phyloP scores from a whole-genome alignment of 1,140 invertebrate species.

The Drosophila grimshawi region DNA sequence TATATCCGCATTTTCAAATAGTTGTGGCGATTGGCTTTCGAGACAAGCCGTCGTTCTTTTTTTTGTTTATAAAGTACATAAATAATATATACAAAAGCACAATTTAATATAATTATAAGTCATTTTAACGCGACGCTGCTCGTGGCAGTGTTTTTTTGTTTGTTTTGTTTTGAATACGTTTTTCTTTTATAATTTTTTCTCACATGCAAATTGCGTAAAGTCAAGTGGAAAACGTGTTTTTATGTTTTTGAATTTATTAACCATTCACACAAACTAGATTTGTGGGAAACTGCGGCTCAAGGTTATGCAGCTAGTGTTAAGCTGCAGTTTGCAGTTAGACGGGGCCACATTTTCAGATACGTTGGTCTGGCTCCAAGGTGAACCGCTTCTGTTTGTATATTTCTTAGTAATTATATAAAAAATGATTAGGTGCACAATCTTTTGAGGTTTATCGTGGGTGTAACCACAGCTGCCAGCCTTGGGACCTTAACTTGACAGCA shows the following conservation, averaged over 20 bases:
- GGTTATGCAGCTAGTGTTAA: conserved; percentile 33
- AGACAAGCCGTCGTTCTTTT: conserved; percentile 1
- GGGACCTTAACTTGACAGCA: conserved; percentile 3
- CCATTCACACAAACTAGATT: conserved; percentile 49
- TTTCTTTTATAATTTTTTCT: background rate
- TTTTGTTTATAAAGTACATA: background rate
- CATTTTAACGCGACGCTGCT: conserved; percentile 25
- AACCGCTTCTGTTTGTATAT: conserved; percentile 25
- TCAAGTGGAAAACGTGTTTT: conserved; percentile 48
- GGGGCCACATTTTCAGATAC: conserved; percentile 4
- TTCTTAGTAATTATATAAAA: background rate
- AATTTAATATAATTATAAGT: conserved; percentile 22
- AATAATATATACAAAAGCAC: conserved; percentile 4
- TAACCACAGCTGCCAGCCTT: conserved; percentile 10
- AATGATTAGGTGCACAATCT: conserved; percentile 14
- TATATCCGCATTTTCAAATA: conserved; percentile 18
- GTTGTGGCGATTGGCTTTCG: conserved; percentile 30
- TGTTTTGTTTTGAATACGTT: background rate
- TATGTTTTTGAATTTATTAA: conserved; percentile 13
- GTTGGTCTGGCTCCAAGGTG: conserved; percentile 30
- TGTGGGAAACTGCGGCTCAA: conserved; percentile 50
- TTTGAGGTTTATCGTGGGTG: conserved; percentile 23
- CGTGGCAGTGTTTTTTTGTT: conserved; percentile 33
- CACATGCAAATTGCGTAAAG: conserved; percentile 51
- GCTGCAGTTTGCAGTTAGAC: conserved; percentile 42